phyloP scores from a whole-genome alignment of 2,113 vertebrate genomes.

The Gnathonemus longibarbis region DNA sequence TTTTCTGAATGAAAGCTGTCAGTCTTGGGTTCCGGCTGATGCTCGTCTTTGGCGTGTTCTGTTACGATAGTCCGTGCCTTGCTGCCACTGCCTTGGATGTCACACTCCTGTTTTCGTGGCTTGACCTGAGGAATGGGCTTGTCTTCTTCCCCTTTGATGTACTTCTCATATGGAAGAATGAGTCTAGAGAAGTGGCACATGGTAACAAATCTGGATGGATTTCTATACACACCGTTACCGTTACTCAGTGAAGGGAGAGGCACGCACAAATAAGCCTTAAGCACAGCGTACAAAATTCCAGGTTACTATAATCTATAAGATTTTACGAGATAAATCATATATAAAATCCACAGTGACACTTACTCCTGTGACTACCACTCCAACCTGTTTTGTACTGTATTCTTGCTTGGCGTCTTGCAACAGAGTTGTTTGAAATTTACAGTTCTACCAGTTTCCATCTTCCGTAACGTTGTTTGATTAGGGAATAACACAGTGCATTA shows the following conservation, averaged over 20 bases:
- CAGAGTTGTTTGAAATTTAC: slow-evolving; percentile 51
- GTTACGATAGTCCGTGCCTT: slow-evolving; percentile 75
- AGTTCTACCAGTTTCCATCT: slow-evolving; percentile 66
- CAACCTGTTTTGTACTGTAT: slow-evolving; percentile 20
- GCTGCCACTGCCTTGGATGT: slow-evolving; percentile 50
- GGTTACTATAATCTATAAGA: background rate
- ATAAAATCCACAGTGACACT: slow-evolving; percentile 6
- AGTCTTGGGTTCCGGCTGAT: slow-evolving; percentile 68
- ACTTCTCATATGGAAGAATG: slow-evolving; percentile 94
- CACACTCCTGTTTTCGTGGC: slow-evolving; percentile 84
- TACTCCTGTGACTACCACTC: background rate
- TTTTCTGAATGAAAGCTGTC: slow-evolving; percentile 64
- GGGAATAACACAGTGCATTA: slow-evolving; percentile 71
- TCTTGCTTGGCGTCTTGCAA: slow-evolving; percentile 52
- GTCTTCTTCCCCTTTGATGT: slow-evolving; percentile 92
- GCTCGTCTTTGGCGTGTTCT: slow-evolving; percentile 79
- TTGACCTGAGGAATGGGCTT: slow-evolving; percentile 87
- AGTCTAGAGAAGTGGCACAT: slow-evolving; percentile 60
- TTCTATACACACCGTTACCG: background rate
- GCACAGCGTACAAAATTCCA: background rate
- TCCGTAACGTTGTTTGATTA: slow-evolving; percentile 69
- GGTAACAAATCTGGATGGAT: background rate
- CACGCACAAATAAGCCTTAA: background rate
- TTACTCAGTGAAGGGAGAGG: background rate
- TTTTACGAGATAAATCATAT: background rate